phyloP scores from a whole-genome alignment of 1,140 invertebrate species.

The Trichoplusia ni region DNA sequence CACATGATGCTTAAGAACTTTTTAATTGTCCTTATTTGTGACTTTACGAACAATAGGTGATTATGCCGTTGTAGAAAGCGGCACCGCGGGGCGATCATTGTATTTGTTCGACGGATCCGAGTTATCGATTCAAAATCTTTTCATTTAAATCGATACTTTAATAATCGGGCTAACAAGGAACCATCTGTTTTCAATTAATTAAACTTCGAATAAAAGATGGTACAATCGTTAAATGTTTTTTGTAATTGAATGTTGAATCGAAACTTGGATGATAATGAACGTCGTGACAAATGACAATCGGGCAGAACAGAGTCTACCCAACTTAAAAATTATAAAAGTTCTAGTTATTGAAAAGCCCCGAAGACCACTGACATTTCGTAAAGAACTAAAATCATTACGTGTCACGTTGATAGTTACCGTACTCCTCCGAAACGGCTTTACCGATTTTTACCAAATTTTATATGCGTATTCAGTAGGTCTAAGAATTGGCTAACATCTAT shows the following conservation, averaged over 20 bases:
- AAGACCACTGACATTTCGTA: no score
- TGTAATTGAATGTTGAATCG: slow-evolving; percentile 20
- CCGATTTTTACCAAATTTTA: no score
- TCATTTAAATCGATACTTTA: slow-evolving; percentile 74
- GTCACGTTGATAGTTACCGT: no score
- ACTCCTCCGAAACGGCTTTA: no score
- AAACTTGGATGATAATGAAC: no score
- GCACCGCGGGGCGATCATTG: slow-evolving; percentile 70
- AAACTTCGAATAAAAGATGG: slow-evolving; percentile 51
- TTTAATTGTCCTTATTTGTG: slow-evolving; percentile 69
- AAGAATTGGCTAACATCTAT: no score
- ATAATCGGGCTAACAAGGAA: slow-evolving; percentile 66
- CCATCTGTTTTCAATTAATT: slow-evolving; percentile 79
- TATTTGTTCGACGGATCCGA: slow-evolving; percentile 52
- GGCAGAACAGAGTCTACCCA: no score
- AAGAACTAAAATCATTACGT: no score
- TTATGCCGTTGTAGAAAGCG: slow-evolving; percentile 72
- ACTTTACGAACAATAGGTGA: slow-evolving; percentile 75
- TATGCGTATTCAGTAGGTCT: no score
- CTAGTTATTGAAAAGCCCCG: no score
- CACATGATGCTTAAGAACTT: slow-evolving; percentile 24
- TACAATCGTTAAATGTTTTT: slow-evolving; percentile 46
- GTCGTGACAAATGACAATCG: no score
- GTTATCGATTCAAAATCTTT: slow-evolving; percentile 65
- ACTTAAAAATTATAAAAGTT: no score